Evolutionary conservation across 1,140 invertebrate species (phyloP).

Genomic region (Proales similis): DNA sequence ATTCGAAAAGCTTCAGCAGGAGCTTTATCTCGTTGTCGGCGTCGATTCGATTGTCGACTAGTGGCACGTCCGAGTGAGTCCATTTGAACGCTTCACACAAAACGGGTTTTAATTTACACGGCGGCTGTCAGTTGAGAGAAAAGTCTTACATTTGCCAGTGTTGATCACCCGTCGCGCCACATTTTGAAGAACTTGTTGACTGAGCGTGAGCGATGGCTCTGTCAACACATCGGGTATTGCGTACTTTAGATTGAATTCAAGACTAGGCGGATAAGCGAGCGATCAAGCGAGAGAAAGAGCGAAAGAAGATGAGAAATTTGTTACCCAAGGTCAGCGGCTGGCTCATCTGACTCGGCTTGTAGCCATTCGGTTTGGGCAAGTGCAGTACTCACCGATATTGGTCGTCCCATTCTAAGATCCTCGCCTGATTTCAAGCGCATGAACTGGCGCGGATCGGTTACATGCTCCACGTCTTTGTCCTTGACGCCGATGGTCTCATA

Average conservation of each 20-base stretch:
- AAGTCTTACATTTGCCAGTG: background rate
- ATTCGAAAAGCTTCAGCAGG: constrained; percentile 43
- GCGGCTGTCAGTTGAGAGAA: constrained; percentile 5
- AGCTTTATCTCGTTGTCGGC: constrained; percentile 45
- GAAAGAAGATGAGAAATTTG: constrained; percentile 7
- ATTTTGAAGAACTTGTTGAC: constrained; percentile 45
- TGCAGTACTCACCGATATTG: constrained; percentile 16
- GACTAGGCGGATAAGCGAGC: constrained; percentile 42
- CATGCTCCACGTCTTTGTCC: no score
- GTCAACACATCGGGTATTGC: constrained; percentile 50
- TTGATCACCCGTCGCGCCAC: constrained; percentile 46
- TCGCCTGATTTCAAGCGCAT: constrained; percentile 27
- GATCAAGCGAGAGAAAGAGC: background rate
- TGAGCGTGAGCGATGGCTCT: constrained; percentile 46
- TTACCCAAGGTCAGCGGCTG: constrained; percentile 10
- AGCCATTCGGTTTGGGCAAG: constrained; percentile 15
- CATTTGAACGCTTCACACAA: background rate
- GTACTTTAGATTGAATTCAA: constrained; percentile 49
- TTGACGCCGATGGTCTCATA: no score
- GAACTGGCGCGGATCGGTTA: no score
- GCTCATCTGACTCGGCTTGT: constrained; percentile 1
- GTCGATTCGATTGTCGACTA: constrained; percentile 43
- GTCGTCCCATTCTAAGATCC: constrained; percentile 19
- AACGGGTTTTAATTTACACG: background rate
- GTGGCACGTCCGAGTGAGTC: constrained; percentile 40